phyloP scores from a whole-genome alignment of 2,888 invertebrate genomes.

The Drosophila fungiperda region DNA sequence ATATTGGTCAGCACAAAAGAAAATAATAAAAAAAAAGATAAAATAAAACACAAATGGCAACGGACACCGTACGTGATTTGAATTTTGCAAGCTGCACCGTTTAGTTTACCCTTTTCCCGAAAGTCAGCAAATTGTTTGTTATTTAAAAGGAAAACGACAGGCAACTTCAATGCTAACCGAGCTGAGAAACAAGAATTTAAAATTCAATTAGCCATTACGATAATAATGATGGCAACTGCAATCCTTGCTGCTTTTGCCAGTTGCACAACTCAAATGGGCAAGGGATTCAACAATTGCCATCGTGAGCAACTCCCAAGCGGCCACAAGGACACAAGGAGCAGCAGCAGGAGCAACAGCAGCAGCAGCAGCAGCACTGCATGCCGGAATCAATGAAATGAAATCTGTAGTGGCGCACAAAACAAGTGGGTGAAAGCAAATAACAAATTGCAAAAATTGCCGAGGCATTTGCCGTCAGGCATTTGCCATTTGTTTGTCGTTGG shows the following conservation, averaged over 20 bases:
- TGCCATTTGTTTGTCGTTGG: slow-evolving; percentile 10
- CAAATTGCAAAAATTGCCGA: slow-evolving; percentile 50
- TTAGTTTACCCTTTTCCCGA: slow-evolving; percentile 6
- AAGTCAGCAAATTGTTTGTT: slow-evolving; percentile 30
- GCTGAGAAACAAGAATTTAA: slow-evolving; percentile 21
- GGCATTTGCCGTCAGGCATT: slow-evolving; percentile 31
- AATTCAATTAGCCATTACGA: slow-evolving; percentile 56
- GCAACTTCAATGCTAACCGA: slow-evolving; percentile 23
- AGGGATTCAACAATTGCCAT: neutral
- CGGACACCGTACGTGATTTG: slow-evolving; percentile 71
- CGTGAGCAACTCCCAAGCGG: slow-evolving; percentile 4
- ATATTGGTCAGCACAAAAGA: slow-evolving; percentile 70
- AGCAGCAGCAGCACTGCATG: neutral
- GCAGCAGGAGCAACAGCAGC: neutral
- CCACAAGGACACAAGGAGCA: slow-evolving; percentile 2
- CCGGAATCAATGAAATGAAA: slow-evolving; percentile 47
- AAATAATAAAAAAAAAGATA: slow-evolving; percentile 40
- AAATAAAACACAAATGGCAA: slow-evolving; percentile 54
- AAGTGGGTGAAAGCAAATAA: slow-evolving; percentile 57
- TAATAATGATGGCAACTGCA: slow-evolving; percentile 23
- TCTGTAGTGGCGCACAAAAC: slow-evolving; percentile 50
- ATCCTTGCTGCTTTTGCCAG: slow-evolving; percentile 16
- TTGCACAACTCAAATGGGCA: slow-evolving; percentile 12
- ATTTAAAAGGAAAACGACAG: slow-evolving; percentile 36
- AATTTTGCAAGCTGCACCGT: slow-evolving; percentile 43